phyloP scores from a whole-genome alignment of 2,113 vertebrate genomes.

The Sorex araneus region DNA sequence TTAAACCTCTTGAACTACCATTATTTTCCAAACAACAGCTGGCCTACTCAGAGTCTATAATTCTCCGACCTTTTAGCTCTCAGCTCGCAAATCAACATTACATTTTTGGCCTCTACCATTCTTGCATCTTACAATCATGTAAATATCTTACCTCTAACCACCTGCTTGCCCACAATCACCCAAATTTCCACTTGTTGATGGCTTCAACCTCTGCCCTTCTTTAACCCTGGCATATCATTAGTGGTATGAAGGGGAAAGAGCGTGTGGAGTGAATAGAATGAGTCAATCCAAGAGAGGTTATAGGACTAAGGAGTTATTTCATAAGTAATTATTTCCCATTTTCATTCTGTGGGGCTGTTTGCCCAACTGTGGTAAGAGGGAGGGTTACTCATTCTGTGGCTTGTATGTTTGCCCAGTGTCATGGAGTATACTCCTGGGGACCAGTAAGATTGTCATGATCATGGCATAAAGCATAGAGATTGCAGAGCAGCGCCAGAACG shows the following conservation, averaged over 20 bases:
- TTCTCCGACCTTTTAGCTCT: slow-evolving; percentile 2
- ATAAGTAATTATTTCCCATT: slow-evolving; percentile 43
- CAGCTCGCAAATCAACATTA: slow-evolving; percentile 23
- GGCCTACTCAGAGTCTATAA: neutral
- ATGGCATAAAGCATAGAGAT: neutral
- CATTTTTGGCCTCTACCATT: neutral
- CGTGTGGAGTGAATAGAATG: neutral
- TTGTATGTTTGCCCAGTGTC: neutral
- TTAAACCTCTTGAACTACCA: neutral
- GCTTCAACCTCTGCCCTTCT: slow-evolving; percentile 44
- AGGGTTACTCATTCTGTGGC: neutral
- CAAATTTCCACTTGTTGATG: slow-evolving; percentile 60
- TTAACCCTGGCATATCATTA: slow-evolving; percentile 46
- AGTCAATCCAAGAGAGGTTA: slow-evolving; percentile 54
- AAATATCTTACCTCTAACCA: slow-evolving; percentile 62
- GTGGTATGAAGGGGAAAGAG: slow-evolving; percentile 46
- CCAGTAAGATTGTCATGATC: neutral
- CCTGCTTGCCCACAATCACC: slow-evolving; percentile 14
- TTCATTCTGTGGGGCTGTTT: slow-evolving; percentile 26
- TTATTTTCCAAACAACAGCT: slow-evolving; percentile 31
- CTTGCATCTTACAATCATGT: slow-evolving; percentile 51
- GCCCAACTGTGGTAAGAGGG: neutral
- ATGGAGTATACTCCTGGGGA: neutral
- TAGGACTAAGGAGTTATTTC: neutral
- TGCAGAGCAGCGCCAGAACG: neutral